A percentile compares a stretch with the other conserved stretches of the same genome.
phyloP scores from a whole-genome alignment of 1,140 invertebrate genomes.

The Galleria mellonella region DNA sequence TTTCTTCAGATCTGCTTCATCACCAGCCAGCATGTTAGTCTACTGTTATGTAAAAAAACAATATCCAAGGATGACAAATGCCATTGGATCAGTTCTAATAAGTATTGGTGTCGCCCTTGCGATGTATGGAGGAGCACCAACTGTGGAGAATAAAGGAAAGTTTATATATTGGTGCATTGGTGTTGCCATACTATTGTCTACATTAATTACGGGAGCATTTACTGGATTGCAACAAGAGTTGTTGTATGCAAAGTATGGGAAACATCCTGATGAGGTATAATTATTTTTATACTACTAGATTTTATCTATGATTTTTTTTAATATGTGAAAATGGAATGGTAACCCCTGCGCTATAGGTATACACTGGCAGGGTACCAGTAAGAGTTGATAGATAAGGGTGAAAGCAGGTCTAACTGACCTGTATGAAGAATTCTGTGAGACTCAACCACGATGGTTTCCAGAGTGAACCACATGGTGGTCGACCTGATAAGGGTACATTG shows the following conservation, averaged over 20 bases:
- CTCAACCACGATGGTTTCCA: too few relatives aligned
- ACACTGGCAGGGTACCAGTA: too few relatives aligned
- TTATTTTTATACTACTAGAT: too few relatives aligned
- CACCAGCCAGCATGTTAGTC: constrained; percentile 57
- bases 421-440: too few relatives aligned
- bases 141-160: constrained; percentile 36
- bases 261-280: constrained; percentile 54
- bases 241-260: constrained; percentile 54
- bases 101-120: constrained; percentile 49
- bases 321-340: too few relatives aligned
- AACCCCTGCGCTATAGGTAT: too few relatives aligned
- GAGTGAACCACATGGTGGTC: too few relatives aligned
- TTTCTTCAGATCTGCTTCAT: constrained; percentile 54
- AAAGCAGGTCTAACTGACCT: too few relatives aligned
- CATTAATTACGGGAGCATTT: constrained; percentile 52
- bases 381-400: too few relatives aligned
- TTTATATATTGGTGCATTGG: constrained; percentile 55
- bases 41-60: constrained; percentile 51
- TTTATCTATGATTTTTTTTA: too few relatives aligned
- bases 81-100: constrained; percentile 54
- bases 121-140: constrained; percentile 51
- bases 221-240: constrained; percentile 59
- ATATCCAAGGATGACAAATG: constrained; percentile 41
- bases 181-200: constrained; percentile 41
- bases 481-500: too few relatives aligned